Base-by-base conservation (phyloP, 2,113 vertebrate genomes). In the Brevimyrus niger region DNA sequence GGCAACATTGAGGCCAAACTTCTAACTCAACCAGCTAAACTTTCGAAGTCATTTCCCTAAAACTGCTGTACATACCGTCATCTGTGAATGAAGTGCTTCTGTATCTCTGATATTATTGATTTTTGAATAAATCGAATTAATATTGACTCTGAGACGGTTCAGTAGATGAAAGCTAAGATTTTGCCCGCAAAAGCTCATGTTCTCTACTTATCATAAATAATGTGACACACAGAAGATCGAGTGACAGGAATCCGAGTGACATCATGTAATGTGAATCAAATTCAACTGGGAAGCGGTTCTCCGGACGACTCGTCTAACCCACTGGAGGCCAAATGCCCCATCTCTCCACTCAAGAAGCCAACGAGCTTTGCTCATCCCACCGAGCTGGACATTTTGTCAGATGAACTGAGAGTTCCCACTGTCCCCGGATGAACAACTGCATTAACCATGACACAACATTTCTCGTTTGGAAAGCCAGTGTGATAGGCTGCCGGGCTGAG, bases 371-470 rank as follows among this genome's bases (percentile, higher is more conserved):
- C 93, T 95, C 92, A 93, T 92, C 84, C 92, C 11, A 91, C 92
- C 92, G 93, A 94, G 92, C 90, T 91, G 93, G 90, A 93, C 89
- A 27, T 95, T 95, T 92, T 93, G 94, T 95, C 94, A 96, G 96
- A 96, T 96, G 95, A 97, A 94, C 92, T 76, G 94, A 93, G 92
- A 91, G 92, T 82, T 0, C 93, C 92, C 90, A 90, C 92, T 93
- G 95, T 93, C 91, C 92, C 3, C 76, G 91, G 84, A 91, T 95
- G 95, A 97, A 96, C 95, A 94, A 94, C 93, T 93, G 96, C 92
- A 96, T 97, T 97, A 96, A 94, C 93, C 91, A 48, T 38, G 90
- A 94, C 92, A 97, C 96, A 96, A 96, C 94, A 94, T 95, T 94
- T 94, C 90, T 94, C 92, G 93, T 92, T 91, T 90, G 89, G 91